These are phyloP conservation scores for Grantiella picta DNA, from an alignment of 2,113 vertebrate species.

Conservation along the genomic window DNA sequence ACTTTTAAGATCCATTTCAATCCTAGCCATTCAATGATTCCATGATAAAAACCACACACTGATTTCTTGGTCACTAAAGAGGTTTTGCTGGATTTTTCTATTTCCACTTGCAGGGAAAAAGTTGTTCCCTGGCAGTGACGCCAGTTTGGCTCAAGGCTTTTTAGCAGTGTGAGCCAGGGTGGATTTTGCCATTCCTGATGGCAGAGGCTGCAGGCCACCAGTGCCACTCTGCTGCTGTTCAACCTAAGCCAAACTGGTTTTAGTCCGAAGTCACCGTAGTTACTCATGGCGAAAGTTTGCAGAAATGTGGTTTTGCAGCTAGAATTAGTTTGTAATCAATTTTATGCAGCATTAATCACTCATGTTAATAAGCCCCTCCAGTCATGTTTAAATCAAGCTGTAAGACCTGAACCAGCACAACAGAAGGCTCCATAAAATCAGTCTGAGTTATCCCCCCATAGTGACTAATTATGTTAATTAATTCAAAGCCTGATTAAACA, in stretches of 20 bases:
- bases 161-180: neutral
- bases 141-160: neutral
- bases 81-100: neutral
- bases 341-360: conserved; percentile 35
- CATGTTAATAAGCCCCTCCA: conserved; percentile 17
- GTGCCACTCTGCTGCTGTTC: neutral
- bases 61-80: neutral
- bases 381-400: neutral
- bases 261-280: neutral
- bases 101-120: neutral
- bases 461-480: conserved; percentile 45
- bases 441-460: neutral
- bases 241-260: neutral
- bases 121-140: rapidly evolving
- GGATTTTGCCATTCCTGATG: neutral
- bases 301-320: neutral
- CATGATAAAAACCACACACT: neutral
- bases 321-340: conserved; percentile 26
- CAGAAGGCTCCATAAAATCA: conserved; percentile 39
- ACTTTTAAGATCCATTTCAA: neutral
- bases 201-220: rapidly evolving
- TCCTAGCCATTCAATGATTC: neutral
- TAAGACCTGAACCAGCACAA: conserved; percentile 7
- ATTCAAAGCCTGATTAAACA: conserved; percentile 49
- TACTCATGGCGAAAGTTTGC: neutral